Evolutionary conservation across 2,797 vertebrate species (phyloP), one percentile per base, ranked within the genome.

Genomic region (Aphelocoma californica): DNA sequence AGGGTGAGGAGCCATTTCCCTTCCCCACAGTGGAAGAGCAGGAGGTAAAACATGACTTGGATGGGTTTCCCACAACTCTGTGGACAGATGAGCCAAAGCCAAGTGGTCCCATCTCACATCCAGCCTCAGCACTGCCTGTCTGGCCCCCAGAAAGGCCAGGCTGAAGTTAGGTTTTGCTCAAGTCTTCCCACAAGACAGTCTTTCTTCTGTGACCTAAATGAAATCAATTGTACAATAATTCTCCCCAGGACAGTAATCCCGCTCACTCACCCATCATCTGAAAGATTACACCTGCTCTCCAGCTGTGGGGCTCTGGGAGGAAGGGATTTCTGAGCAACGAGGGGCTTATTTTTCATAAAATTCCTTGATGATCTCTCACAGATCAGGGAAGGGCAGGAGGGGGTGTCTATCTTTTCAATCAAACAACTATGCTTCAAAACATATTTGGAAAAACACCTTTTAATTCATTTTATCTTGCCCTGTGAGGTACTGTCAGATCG

Each of bases 281-380:
- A 82, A 65, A 90, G 88, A 86, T 90, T 75, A 81, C 44, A 91
- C 62, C 82, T 86, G 56, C 66, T 86, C 40, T 90, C 50, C 86
- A 92, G 73, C 90, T 65, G 50, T 15, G 42, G 57, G 40, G 87
- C 58, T 87, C 48, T 28, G 40, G 42, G n/a, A 82, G 7, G 62
- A 54, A 71, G 50, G 26, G 66, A 88, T 58, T 86, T 69, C 58
- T 70, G 42, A 88, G 75, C 72, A 71, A 36, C 0, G 12, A 88
- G 31, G 58, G 77, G 38, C 16, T 92, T 61, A 32, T 53, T 69
- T 91, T 75, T 72, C 85, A 95, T 16, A 38, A 5, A 81, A n/a
- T 44, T 71, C 45, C 58, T 75, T 5, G 0, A 31, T 8, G 28
- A 56, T 15, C 64, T 18, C 60, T 95, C 62, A 18, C 12, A 34